Evolutionary conservation across 2,113 vertebrate species (phyloP).

Genomic region (Limnothrissa miodon): DNA sequence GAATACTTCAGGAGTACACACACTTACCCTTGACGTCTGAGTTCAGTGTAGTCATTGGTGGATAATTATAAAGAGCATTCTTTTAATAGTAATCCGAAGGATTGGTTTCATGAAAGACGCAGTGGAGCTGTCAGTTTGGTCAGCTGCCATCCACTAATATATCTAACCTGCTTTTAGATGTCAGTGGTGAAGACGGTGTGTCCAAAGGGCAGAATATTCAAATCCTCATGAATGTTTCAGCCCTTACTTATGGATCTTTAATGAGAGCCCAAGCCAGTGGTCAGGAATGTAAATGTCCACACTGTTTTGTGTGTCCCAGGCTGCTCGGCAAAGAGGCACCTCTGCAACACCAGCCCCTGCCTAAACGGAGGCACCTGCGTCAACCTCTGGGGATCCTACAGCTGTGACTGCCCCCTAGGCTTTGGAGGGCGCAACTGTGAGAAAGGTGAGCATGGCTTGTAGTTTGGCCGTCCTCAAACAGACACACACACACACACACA

Average conservation of each 20-base stretch:
- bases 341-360: slow-evolving; percentile 82
- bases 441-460: slow-evolving; percentile 71
- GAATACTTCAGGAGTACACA: background rate
- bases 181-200: background rate
- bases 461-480: background rate
- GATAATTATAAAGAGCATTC: background rate
- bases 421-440: slow-evolving; percentile 87
- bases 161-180: background rate
- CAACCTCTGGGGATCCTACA: slow-evolving; percentile 86
- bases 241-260: background rate
- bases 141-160: background rate
- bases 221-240: background rate
- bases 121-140: background rate
- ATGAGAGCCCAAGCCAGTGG: background rate
- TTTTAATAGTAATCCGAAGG: background rate
- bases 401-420: slow-evolving; percentile 84
- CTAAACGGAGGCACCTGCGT: slow-evolving; percentile 87
- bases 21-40: background rate
- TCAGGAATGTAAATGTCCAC: background rate
- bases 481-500: background rate
- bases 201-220: background rate
- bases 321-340: slow-evolving; percentile 84
- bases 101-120: no score
- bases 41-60: no score
- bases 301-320: slow-evolving; percentile 61